These are phyloP conservation scores for Pipistrellus nathusii DNA, from an alignment of 2,797 vertebrate species.

Conservation along the genomic window DNA sequence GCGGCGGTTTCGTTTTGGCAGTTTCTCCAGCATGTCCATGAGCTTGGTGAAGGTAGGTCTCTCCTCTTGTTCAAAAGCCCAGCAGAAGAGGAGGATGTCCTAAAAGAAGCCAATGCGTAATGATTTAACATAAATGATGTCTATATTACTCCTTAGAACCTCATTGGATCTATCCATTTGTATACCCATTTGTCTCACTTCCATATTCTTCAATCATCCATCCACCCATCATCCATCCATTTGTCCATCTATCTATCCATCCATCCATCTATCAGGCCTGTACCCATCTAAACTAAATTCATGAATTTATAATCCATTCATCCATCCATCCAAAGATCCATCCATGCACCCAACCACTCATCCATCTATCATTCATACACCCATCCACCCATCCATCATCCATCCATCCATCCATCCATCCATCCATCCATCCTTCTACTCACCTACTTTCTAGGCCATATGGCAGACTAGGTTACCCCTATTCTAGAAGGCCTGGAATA, in stretches of 20 bases:
- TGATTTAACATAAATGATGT: neutral
- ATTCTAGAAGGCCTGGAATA: neutral
- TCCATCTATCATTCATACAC: too few relatives aligned
- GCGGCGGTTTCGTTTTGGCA: slow-evolving; percentile 99
- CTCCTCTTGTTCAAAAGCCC: slow-evolving; percentile 97
- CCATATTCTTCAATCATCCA: neutral
- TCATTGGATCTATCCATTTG: neutral
- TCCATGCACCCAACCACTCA: neutral
- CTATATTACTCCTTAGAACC: too few relatives aligned
- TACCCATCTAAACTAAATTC: too few relatives aligned
- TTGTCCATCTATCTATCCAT: neutral
- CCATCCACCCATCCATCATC: too few relatives aligned
- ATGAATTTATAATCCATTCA: too few relatives aligned
- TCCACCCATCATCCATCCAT: too few relatives aligned
- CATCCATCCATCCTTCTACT: neutral
- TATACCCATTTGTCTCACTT: neutral
- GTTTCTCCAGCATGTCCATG: slow-evolving; percentile 99
- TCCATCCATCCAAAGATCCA: neutral
- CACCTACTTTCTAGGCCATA: neutral
- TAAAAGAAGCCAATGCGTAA: slow-evolving; percentile 71
- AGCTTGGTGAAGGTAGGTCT: slow-evolving; percentile 98
- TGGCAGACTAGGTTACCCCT: neutral
- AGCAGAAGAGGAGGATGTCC: slow-evolving; percentile 99
- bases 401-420: neutral
- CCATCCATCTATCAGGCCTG: too few relatives aligned